Conservation (phyloP, 2,113 vertebrate species). For the Microtus richardsoni region DNA sequence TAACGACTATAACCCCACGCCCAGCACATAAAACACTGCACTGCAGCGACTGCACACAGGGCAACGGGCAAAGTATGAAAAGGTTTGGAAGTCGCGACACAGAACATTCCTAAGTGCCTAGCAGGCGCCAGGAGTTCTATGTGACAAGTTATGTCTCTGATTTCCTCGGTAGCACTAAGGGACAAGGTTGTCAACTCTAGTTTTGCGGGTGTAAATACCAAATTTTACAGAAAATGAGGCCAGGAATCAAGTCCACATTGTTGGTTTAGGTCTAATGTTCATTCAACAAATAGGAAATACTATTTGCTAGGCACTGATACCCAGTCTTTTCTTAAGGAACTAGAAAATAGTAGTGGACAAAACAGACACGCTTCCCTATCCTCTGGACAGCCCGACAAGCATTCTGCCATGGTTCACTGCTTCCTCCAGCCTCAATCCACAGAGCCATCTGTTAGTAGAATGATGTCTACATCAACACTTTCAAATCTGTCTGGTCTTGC, state of each 20-base stretch:
- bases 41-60: neutral
- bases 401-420: constrained; percentile 29
- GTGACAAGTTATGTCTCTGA: neutral
- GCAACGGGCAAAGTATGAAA: constrained; percentile 38
- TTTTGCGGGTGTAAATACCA: neutral
- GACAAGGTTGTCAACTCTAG: neutral
- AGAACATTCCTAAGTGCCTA: constrained; percentile 50
- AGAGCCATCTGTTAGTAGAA: constrained; percentile 32
- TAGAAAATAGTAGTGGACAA: constrained; percentile 13
- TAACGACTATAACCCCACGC: constrained; percentile 39
- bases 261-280: constrained; percentile 23
- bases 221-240: constrained; percentile 31
- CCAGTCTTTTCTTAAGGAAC: neutral
- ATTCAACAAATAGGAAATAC: constrained; percentile 33
- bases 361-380: constrained; percentile 42
- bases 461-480: constrained; percentile 48
- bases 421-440: constrained; percentile 14
- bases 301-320: neutral
- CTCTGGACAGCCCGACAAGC: constrained; percentile 28
- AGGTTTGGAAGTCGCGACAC: constrained; percentile 47
- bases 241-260: constrained; percentile 5
- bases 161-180: constrained; percentile 11
- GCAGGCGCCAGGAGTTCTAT: neutral
- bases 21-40: constrained; percentile 22
- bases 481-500: constrained; percentile 20